Percentiles rank a stretch among this genome's conserved stretches.
phyloP scores from a whole-genome alignment of 2,888 invertebrate genomes.

The Drosophila limbata region DNA sequence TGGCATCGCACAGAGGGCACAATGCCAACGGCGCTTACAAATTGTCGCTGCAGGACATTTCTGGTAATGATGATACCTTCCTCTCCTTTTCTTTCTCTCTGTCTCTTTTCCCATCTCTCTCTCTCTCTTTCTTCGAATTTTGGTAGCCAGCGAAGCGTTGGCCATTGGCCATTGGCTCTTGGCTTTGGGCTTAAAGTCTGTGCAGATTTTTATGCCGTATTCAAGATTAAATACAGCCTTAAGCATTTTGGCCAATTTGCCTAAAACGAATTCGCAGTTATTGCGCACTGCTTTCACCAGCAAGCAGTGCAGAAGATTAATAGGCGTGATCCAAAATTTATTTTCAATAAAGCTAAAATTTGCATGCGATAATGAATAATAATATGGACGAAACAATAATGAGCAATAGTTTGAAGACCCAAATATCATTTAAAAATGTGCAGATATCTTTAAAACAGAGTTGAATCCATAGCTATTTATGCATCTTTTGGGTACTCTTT shows the following conservation, averaged over 20 bases:
- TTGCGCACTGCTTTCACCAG: slow-evolving; percentile 1
- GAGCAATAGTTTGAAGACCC: not conserved
- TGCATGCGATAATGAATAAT: not conserved
- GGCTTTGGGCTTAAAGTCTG: slow-evolving; percentile 34
- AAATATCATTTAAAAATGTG: not conserved
- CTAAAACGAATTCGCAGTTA: slow-evolving; percentile 28
- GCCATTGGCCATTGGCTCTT: slow-evolving; percentile 36
- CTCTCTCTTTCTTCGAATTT: slow-evolving; percentile 2
- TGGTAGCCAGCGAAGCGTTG: slow-evolving; percentile 39
- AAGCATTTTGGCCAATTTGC: slow-evolving; percentile 47
- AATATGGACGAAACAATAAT: too few species aligned
- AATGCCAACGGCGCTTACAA: slow-evolving; percentile 75
- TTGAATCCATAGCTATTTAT: slow-evolving; percentile 3
- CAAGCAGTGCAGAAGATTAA: not conserved
- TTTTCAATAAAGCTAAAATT: not conserved
- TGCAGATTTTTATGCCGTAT: slow-evolving; percentile 62
- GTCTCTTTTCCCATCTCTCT: not conserved
- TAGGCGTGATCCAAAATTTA: not conserved
- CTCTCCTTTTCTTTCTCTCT: not conserved
- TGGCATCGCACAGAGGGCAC: slow-evolving; percentile 60
- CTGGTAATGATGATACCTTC: slow-evolving; percentile 63
- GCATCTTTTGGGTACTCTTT: slow-evolving; percentile 2
- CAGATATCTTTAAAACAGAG: too few species aligned
- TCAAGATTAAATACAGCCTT: slow-evolving; percentile 57
- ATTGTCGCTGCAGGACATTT: slow-evolving; percentile 79